Evolutionary conservation across 1,140 invertebrate genomes (phyloP).

Genomic region (Pachyrhynchus sulphureomaculatus): DNA sequence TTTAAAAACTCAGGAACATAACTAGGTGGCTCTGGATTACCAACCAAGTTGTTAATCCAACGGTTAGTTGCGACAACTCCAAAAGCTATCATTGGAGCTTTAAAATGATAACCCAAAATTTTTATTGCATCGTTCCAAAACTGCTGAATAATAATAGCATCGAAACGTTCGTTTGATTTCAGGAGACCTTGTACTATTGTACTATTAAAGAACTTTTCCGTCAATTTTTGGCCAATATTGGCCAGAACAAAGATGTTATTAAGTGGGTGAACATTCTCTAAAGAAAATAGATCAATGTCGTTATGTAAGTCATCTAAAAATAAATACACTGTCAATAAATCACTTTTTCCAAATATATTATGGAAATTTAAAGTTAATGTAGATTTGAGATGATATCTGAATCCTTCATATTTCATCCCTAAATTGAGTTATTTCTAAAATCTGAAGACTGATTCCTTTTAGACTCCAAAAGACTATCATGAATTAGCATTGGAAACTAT

Average conservation of each 20-base stretch:
- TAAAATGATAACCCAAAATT: constrained; percentile 51
- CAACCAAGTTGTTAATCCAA: constrained; percentile 39
- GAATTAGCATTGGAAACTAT: too few species aligned
- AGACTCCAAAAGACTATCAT: too few species aligned
- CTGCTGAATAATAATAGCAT: constrained; percentile 52
- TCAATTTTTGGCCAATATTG: not conserved
- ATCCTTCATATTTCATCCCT: too few species aligned
- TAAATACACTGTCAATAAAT: not conserved
- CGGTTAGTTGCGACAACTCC: constrained; percentile 34
- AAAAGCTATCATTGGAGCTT: constrained; percentile 45
- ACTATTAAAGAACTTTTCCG: constrained; percentile 2
- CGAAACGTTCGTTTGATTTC: constrained; percentile 50
- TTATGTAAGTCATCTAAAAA: not conserved
- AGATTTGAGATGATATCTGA: too few species aligned
- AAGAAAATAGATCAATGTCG: too few species aligned
- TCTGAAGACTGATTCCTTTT: too few species aligned
- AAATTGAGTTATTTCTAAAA: too few species aligned
- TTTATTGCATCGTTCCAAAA: constrained; percentile 54
- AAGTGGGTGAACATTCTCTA: not conserved
- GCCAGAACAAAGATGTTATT: not conserved
- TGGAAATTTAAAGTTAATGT: too few species aligned
- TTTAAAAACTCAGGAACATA: constrained; percentile 37
- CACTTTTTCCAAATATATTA: too few species aligned
- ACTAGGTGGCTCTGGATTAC: constrained; percentile 47
- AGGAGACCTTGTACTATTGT: constrained; percentile 33